Conservation (phyloP, 2,888 invertebrate species). For the Scrobipalpa costella region DNA sequence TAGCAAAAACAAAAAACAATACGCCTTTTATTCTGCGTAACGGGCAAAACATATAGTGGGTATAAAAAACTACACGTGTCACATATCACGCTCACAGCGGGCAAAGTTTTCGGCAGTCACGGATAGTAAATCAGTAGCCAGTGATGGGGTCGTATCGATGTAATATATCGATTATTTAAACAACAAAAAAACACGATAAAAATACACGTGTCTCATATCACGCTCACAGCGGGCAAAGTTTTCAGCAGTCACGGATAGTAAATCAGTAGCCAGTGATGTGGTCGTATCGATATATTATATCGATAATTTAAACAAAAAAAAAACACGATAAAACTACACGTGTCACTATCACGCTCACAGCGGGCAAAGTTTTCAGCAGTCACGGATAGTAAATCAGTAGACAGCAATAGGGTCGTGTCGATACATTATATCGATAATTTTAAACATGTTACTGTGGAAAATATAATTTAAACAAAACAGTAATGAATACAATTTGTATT, state of each 20-base stretch:
- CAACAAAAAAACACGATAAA: no score
- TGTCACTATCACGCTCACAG: slow-evolving; percentile 35
- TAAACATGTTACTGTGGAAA: no score
- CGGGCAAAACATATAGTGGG: slow-evolving; percentile 1
- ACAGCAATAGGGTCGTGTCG: neutral
- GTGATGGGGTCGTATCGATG: neutral
- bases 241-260: slow-evolving; percentile 42
- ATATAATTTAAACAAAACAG: no score
- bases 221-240: slow-evolving; percentile 35
- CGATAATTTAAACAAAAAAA: neutral
- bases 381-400: slow-evolving; percentile 51
- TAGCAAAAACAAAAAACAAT: neutral
- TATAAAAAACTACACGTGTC: slow-evolving; percentile 16
- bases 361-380: slow-evolving; percentile 28
- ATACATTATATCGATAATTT: no score
- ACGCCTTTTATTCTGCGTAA: neutral
- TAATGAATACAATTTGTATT: no score
- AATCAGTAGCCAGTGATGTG: slow-evolving; percentile 41
- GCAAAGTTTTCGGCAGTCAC: slow-evolving; percentile 32
- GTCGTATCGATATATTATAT: no score
- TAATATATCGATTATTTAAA: neutral
- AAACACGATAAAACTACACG: slow-evolving; percentile 19
- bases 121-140: slow-evolving; percentile 49
- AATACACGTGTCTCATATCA: slow-evolving; percentile 18
- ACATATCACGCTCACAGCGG: slow-evolving; percentile 35